Base-by-base conservation (phyloP, 2,888 invertebrate species). In the Drosophila picticornis region DNA sequence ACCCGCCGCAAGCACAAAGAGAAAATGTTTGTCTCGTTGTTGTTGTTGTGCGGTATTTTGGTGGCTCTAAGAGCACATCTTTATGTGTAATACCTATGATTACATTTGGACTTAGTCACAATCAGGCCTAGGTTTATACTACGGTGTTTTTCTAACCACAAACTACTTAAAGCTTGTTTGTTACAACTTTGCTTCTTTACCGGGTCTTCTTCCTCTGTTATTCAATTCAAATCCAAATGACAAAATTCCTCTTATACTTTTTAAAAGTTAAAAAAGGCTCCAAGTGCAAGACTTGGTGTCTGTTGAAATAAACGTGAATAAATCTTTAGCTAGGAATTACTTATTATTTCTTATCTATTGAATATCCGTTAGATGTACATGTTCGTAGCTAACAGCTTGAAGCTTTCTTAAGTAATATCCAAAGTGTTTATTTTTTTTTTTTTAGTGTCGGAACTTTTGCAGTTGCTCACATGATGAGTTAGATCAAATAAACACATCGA, bases 51-150 rank as follows among this genome's bases (percentile, higher is more conserved):
- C 3, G 7, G 11, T 29, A 51, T 29, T 51, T 51, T 51, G 51
- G 29, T 27, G 5, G 51, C 11, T 31, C 2, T 13, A 22, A n/a
- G 19, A 25, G 13, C 55, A 27, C 55, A 36, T 38, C 55, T 27
- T 38, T 11, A 56, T n/a, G n/a, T 38, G 2, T 27, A n/a, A 13
- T 25, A 19, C 55, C 56, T 29, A 11, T 22, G 43, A 57, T 57
- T 57, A 25, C 57, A 16, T 31, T 57, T 29, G 27, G 29, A 57
- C 56, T 57, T 57, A 6, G 22, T 5, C 29, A 10, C 38, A 40
- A 38, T 40, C 29, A n/a, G 38, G 19, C 36, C 25, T 25, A 3
- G 11, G 27, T 55, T 25, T 25, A 11, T 19, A 25, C 22, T 10
- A 53, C 10, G 10, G 10, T 22, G 22, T 19, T 9, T 22, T 22